These are phyloP conservation scores for Sabatieria punctata DNA, from an alignment of 2,888 invertebrate genomes.

Conservation along the genomic window DNA sequence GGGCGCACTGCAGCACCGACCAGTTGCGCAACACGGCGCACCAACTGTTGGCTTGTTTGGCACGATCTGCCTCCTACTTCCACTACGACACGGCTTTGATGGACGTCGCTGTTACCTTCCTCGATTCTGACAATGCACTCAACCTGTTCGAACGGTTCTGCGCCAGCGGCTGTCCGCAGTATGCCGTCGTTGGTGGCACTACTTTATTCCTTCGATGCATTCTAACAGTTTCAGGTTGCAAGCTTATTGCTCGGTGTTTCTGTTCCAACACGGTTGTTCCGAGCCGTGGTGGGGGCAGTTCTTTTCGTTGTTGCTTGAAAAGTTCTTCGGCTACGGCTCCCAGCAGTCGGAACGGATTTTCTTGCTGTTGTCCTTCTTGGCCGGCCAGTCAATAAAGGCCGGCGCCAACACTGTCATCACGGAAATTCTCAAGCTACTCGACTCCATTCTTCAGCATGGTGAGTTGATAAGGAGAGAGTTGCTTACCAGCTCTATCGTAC, in stretches of 20 bases:
- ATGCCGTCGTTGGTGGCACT: no score
- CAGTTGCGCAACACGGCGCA: conserved; percentile 64
- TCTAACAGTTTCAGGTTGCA: no score
- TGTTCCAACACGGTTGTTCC: no score
- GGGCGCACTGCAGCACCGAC: conserved; percentile 37
- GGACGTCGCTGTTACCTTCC: no score
- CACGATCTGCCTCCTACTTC: no score
- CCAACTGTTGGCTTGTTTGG: conserved; percentile 57
- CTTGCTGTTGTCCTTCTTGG: conserved; percentile 65
- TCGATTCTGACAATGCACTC: neutral
- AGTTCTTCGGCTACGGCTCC: conserved; percentile 43
- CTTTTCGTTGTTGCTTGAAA: conserved; percentile 59
- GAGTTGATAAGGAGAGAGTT: neutral
- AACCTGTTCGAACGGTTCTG: conserved; percentile 53
- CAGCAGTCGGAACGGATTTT: conserved; percentile 46
- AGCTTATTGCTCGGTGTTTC: no score
- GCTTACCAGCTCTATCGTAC: conserved; percentile 17
- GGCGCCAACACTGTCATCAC: neutral
- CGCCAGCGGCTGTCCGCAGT: conserved; percentile 56
- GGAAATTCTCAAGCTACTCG: conserved; percentile 25
- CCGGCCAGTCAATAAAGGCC: conserved; percentile 53
- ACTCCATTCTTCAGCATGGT: conserved; percentile 29
- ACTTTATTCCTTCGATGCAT: no score
- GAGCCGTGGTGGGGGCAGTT: conserved; percentile 85
- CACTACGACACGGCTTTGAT: no score